Percentiles rank a stretch among this genome's conserved stretches.
phyloP scores from a whole-genome alignment of 2,113 vertebrate species.

The Microcebus griseorufus region DNA sequence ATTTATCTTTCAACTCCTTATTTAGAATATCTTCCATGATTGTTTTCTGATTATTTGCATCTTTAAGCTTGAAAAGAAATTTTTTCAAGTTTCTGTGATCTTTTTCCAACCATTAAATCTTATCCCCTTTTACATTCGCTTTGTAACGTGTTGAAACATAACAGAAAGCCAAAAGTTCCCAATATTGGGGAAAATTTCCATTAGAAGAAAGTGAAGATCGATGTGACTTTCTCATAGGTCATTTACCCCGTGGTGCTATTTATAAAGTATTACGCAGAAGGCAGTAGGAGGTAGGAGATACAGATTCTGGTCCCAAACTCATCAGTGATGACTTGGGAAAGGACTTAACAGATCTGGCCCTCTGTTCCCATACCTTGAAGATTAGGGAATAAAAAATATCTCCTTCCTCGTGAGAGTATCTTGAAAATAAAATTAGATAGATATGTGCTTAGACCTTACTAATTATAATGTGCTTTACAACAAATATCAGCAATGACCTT shows the following conservation, averaged over 20 bases:
- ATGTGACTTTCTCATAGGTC: not conserved
- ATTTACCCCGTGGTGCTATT: not conserved
- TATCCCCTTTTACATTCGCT: not conserved
- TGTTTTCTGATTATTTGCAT: not conserved
- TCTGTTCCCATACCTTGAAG: not conserved
- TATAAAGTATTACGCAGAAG: not conserved
- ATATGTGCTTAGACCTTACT: not conserved
- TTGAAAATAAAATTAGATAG: not conserved
- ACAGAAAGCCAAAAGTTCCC: not conserved
- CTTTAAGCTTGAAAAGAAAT: not conserved
- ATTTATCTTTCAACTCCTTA: constrained; percentile 2
- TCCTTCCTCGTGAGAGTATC: not conserved
- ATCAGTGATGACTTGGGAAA: not conserved
- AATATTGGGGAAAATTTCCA: not conserved
- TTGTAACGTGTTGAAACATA: not conserved
- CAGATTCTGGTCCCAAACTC: not conserved
- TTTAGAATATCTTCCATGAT: constrained; percentile 45
- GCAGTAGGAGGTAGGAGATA: not conserved
- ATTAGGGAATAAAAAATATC: not conserved
- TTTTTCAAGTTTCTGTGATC: not conserved
- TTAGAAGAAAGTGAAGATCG: not conserved
- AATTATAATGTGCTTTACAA: not conserved
- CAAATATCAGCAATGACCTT: not conserved
- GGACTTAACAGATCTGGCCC: not conserved
- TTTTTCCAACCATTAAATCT: not conserved